These are phyloP conservation scores for Sinonovacula constricta DNA, from an alignment of 1,140 invertebrate species.

Conservation along the genomic window DNA sequence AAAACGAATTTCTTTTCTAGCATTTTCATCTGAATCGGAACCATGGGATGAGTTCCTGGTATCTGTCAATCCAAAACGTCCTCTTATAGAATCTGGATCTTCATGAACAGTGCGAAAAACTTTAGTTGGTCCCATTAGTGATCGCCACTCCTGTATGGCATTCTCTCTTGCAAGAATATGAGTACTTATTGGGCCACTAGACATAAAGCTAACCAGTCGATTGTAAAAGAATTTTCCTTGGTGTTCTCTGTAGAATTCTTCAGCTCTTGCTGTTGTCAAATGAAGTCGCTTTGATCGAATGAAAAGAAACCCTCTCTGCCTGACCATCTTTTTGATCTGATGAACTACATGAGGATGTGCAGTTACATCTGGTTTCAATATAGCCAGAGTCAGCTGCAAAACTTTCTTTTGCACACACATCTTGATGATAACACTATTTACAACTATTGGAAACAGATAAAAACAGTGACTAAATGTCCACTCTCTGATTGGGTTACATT, in stretches of 20 bases:
- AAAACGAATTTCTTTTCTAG: conserved; percentile 87
- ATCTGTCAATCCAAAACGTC: conserved; percentile 91
- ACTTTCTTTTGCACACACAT: conserved; percentile 8
- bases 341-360: conserved; percentile 71
- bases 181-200: conserved; percentile 89
- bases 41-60: conserved; percentile 95
- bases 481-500: not conserved
- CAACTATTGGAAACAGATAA: not conserved
- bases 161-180: conserved; percentile 87
- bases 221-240: conserved; percentile 92
- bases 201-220: conserved; percentile 91
- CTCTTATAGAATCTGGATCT: conserved; percentile 87
- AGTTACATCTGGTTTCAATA: conserved; percentile 75
- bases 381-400: conserved; percentile 73
- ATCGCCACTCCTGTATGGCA: conserved; percentile 89
- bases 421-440: not conserved
- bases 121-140: conserved; percentile 93
- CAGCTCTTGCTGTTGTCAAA: conserved; percentile 84
- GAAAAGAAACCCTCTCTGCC: conserved; percentile 87
- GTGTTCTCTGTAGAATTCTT: conserved; percentile 91
- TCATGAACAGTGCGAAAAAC: conserved; percentile 85
- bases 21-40: conserved; percentile 91
- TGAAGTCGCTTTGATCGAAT: conserved; percentile 84
- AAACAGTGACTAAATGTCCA: not conserved
- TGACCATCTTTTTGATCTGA: conserved; percentile 81